Percentiles rank a stretch among this genome's conserved stretches.
Evolutionary conservation across 2,113 vertebrate genomes (phyloP).

Genomic region (Sphaerodactylus townsendi): DNA sequence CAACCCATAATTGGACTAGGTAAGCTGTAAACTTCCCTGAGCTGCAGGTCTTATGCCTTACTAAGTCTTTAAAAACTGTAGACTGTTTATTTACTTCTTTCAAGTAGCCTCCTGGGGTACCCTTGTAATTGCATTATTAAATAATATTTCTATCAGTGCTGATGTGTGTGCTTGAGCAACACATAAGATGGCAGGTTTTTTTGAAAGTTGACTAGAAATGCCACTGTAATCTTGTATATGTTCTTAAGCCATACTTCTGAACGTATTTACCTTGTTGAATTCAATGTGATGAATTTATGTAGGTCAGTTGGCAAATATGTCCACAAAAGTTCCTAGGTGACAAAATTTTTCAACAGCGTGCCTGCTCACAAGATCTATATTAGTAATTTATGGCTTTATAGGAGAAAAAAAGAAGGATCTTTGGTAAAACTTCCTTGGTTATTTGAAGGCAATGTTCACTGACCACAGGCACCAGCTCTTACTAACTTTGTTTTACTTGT

Average conservation of each 20-base stretch:
- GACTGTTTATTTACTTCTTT: background rate
- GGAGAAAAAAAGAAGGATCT: background rate
- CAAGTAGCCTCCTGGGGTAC: too few relatives aligned
- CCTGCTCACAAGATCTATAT: background rate
- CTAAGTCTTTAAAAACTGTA: background rate
- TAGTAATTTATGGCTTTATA: background rate
- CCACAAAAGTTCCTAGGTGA: background rate
- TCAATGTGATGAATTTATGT: background rate
- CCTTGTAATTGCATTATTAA: background rate
- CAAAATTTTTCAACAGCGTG: background rate
- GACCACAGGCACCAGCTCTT: background rate
- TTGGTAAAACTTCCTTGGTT: background rate
- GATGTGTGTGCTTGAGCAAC: background rate
- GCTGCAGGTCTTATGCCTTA: background rate
- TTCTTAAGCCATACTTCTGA: background rate
- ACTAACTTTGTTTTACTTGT: background rate
- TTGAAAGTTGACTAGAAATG: background rate
- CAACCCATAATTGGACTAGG: too few relatives aligned
- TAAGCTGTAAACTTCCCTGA: too few relatives aligned
- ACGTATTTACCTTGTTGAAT: background rate
- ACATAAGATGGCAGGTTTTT: background rate
- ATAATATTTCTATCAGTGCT: background rate
- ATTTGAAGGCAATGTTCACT: background rate
- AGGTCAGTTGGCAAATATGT: background rate
- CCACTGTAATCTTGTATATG: background rate